Evolutionary conservation across 2,888 invertebrate genomes (phyloP), one percentile per base, ranked within the genome.

Genomic region (Dusona sp.): DNA sequence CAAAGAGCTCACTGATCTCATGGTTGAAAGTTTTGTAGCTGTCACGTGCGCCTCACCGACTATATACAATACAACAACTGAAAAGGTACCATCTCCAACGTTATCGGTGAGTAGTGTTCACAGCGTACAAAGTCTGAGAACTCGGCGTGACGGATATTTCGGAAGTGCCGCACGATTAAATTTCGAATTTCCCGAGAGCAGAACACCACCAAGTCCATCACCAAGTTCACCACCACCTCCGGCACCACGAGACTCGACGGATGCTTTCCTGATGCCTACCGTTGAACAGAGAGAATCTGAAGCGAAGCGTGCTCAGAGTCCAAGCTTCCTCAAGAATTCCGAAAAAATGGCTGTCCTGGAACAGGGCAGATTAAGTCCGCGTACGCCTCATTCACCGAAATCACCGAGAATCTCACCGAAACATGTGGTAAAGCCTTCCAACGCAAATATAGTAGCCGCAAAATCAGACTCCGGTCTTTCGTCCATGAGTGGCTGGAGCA

Each of bases 381-480:
- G 96, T 90, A 94, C 95, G 64, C 95, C 95, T 0, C 95, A 95
- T 86, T 97, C 97, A 36, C 97, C 97, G 7, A 97, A 96, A 93
- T 97, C 97, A 42, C 97, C 97, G 11, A 96, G 96, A 94, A 95
- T 96, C 2, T 97, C 97, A 51, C 97, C 97, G 33, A 97, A 97
- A 92, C 96, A 96, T 90, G 93, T 95, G 29, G 96, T 96, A 92
- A 95, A 96, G 89, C 94, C 94, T 85, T 95, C 95, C 88, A 95
- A 95, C 42, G 91, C 92, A 8, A 96, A 96, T 92, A 96, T 97
- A 86, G 96, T 96, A 2, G 96, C 97, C 7, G 97, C 97, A 1
- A 98, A 98, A 93, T 98, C 98, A 0, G 98, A 98, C 93, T 98
- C 98, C 0, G 98, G 98, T 0, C 94, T 98, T 75, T 98, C 98